Evolutionary conservation across 2,888 invertebrate genomes (phyloP), one percentile per base, ranked within the genome.

Genomic region (Clanis bilineata): DNA sequence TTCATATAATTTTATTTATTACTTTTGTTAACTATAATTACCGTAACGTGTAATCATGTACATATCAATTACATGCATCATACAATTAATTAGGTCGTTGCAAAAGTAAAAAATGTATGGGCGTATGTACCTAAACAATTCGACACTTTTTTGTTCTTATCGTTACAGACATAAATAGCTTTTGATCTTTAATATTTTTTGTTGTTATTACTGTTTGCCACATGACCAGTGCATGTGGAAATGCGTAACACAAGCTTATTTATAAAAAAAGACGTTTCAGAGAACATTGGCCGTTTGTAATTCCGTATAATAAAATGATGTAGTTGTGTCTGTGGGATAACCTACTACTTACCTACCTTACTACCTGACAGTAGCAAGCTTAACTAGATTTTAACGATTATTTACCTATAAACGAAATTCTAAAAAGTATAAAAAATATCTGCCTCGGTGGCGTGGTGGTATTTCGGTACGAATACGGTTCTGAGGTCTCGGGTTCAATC

Each of bases 101-200:
- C 15, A 58, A 23, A 45, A 25, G 10, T 51, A 12, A 28, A 23
- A 58, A 39, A 36, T 57, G 23, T 15, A 23, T 38, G 38, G 25
- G n/a, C 47, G 25, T 25, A 15, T n/a, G n/a, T n/a, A n/a, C n/a
- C n/a, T n/a, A 23, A 39, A n/a, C 9, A 25, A 38, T 39, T 44
- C 12, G 18, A 58, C 47, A 58, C 28, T 51, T 58, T 58, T 51
- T 18, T 21, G 23, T 25, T 58, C 51, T 51, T 51, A 58, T 51
- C 58, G 58, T 38, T 25, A 15, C 39, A 22, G 58, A 58, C 51
- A 25, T 39, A 58, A 58, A 58, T 58, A 58, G 36, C 47, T 25
- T 58, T 58, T 58, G 47, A 58, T 58, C 47, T 58, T 58, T 51
- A 58, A 51, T 23, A 58, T 39, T 47, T n/a, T 58, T 51, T 58